Evolutionary conservation across 2,888 invertebrate species (phyloP).

Genomic region (Brachyptera risi): DNA sequence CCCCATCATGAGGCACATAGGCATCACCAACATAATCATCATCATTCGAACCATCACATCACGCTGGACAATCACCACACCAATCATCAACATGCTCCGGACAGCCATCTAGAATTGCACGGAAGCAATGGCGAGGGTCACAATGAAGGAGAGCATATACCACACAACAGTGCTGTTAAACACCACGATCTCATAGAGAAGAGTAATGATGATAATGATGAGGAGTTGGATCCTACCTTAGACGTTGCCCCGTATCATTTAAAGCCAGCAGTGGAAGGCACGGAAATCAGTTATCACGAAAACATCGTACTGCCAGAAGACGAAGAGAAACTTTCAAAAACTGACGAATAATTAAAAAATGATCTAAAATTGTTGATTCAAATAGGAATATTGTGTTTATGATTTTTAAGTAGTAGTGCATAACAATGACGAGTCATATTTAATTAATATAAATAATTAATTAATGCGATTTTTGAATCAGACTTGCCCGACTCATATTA

Average conservation of each 20-base stretch:
- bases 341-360: too few species aligned
- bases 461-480: too few species aligned
- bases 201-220: background rate
- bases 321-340: too few species aligned
- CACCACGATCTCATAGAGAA: too few species aligned
- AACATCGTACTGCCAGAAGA: too few species aligned
- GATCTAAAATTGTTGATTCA: too few species aligned
- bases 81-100: conserved; percentile 20
- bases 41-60: background rate
- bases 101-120: conserved; percentile 25
- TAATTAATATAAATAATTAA: too few species aligned
- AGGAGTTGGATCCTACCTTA: conserved; percentile 43
- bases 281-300: conserved; percentile 47
- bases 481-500: too few species aligned
- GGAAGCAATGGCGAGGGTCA: background rate
- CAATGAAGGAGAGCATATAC: background rate
- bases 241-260: conserved; percentile 56
- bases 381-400: too few species aligned
- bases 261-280: conserved; percentile 56
- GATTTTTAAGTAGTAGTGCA: too few species aligned
- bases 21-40: conserved; percentile 20
- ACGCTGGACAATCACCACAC: background rate
- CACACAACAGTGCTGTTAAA: too few species aligned
- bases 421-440: too few species aligned
- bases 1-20: conserved; percentile 8